Conservation (phyloP, 2,113 vertebrate genomes). For the Pantherophis guttatus region DNA sequence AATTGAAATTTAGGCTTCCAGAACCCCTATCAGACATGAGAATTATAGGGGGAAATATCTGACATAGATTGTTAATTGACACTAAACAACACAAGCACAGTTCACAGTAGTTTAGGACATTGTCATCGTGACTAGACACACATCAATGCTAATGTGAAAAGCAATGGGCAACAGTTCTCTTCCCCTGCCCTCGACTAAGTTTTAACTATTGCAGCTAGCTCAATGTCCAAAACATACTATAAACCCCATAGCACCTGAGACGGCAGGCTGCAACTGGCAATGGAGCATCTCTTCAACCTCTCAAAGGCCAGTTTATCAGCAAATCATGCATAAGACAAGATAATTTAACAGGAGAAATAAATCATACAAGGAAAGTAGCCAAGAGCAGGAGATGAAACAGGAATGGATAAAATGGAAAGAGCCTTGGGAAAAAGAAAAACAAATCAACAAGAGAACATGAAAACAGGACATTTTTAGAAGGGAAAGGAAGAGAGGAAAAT, state of each 20-base stretch:
- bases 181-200: background rate
- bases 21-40: background rate
- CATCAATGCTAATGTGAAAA: background rate
- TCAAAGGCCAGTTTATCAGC: background rate
- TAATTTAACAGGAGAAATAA: background rate
- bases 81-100: background rate
- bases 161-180: conserved; percentile 6
- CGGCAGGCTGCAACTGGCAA: conserved; percentile 1
- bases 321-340: conserved; percentile 14
- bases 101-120: background rate
- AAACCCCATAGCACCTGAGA: conserved; percentile 35
- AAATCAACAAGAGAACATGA: no score
- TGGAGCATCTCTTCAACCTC: background rate
- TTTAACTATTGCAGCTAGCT: conserved; percentile 12
- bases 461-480: no score
- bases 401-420: background rate
- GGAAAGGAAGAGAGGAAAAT: no score
- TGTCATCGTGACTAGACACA: conserved; percentile 7
- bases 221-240: background rate
- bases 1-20: background rate
- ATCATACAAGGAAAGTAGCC: background rate
- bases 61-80: background rate
- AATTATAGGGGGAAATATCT: background rate
- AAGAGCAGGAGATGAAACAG: conserved; percentile 1
- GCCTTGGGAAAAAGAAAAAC: no score